phyloP scores from a whole-genome alignment of 2,797 vertebrate species.

The Brotula barbata region DNA sequence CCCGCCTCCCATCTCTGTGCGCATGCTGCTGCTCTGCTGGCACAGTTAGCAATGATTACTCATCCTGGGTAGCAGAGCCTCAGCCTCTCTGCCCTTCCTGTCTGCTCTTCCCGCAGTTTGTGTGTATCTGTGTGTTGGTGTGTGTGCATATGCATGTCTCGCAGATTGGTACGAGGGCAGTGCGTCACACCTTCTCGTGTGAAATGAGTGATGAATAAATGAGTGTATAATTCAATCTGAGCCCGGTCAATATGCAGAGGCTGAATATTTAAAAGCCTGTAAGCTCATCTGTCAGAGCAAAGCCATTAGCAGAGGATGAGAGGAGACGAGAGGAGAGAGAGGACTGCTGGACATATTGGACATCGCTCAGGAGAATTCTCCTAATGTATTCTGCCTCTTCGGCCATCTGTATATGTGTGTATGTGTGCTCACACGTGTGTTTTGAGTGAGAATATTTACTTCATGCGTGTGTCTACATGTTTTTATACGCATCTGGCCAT shows the following conservation, averaged over 20 bases:
- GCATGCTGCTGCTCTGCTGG: constrained; percentile 45
- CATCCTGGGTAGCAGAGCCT: constrained; percentile 63
- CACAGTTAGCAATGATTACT: constrained; percentile 67
- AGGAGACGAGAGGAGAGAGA: constrained; percentile 12
- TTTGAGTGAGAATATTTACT: neutral
- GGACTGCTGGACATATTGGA: constrained; percentile 47
- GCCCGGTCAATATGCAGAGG: constrained; percentile 66
- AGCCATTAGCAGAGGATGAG: constrained; percentile 51
- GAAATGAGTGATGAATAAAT: constrained; percentile 75
- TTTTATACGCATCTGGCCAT: neutral
- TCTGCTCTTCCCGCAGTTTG: constrained; percentile 49
- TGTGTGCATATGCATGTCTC: constrained; percentile 59
- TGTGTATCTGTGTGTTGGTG: constrained; percentile 30
- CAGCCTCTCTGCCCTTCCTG: constrained; percentile 64
- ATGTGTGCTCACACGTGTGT: constrained; percentile 4
- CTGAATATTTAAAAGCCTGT: constrained; percentile 69
- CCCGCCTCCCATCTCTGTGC: constrained; percentile 23
- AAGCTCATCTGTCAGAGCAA: constrained; percentile 54
- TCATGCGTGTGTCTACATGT: neutral
- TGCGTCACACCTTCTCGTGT: constrained; percentile 65
- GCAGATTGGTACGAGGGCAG: constrained; percentile 64
- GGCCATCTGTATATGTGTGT: constrained; percentile 23
- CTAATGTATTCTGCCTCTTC: constrained; percentile 29
- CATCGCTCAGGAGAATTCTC: constrained; percentile 43
- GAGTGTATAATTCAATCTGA: constrained; percentile 68